These are phyloP conservation scores for Bovichtus diacanthus DNA, from an alignment of 2,797 vertebrate genomes.

Conservation along the genomic window DNA sequence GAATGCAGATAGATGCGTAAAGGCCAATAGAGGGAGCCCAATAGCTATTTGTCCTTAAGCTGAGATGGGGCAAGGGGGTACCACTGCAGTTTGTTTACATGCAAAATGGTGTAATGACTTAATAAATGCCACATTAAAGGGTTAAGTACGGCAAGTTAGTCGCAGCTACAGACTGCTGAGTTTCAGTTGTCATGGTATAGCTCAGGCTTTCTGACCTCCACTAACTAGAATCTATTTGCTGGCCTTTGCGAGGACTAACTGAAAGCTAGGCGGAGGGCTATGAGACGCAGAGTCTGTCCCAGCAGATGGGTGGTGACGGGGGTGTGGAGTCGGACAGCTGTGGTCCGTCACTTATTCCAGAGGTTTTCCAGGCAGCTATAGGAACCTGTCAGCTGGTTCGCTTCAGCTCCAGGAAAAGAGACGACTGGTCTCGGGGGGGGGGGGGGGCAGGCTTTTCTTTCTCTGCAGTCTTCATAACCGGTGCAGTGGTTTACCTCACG, in stretches of 20 bases:
- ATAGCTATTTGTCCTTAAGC: conserved; percentile 69
- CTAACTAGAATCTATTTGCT: conserved; percentile 24
- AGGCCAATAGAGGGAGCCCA: conserved; percentile 85
- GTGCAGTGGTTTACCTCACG: conserved; percentile 47
- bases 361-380: conserved; percentile 54
- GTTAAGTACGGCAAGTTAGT: not conserved
- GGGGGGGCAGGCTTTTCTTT: conserved; percentile 69
- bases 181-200: not conserved
- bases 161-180: not conserved
- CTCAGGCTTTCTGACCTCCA: conserved; percentile 13
- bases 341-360: conserved; percentile 63
- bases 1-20: conserved; percentile 45
- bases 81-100: conserved; percentile 35
- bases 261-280: conserved; percentile 36
- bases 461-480: conserved; percentile 42
- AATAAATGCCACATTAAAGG: conserved; percentile 20
- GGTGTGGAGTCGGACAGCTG: conserved; percentile 48
- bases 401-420: conserved; percentile 50
- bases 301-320: conserved; percentile 54
- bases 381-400: conserved; percentile 65
- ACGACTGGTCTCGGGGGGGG: conserved; percentile 55
- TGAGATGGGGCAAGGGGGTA: conserved; percentile 14
- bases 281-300: conserved; percentile 48
- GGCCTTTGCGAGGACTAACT: conserved; percentile 7
- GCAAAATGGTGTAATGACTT: conserved; percentile 40